phyloP scores from a whole-genome alignment of 2,888 invertebrate species.

The Melinaea marsaeus region DNA sequence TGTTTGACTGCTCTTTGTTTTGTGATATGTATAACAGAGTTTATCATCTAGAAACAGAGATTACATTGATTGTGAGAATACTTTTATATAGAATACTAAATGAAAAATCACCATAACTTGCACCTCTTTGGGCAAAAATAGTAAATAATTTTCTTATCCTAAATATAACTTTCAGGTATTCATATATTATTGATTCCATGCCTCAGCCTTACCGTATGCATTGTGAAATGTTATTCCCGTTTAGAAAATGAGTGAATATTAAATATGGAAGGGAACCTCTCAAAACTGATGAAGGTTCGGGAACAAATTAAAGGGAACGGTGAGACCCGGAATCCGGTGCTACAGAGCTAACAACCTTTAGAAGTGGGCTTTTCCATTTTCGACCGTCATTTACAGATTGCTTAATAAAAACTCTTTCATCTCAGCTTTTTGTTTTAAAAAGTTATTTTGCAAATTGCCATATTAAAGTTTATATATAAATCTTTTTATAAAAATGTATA shows the following conservation, averaged over 20 bases:
- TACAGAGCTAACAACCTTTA: conserved; percentile 13
- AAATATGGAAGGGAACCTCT: conserved; percentile 19
- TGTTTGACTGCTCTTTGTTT: no score
- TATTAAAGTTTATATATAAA: no score
- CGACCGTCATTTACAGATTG: background rate
- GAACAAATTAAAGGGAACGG: conserved; percentile 20
- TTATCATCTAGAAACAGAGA: no score
- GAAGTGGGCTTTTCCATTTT: background rate
- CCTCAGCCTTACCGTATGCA: background rate
- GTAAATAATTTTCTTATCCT: background rate
- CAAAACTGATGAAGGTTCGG: conserved; percentile 18
- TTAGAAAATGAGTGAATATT: conserved; percentile 11
- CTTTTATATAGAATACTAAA: no score
- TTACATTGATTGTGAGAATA: no score
- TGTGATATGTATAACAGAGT: no score
- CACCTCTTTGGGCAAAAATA: no score
- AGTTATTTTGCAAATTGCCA: background rate
- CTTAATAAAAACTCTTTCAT: background rate
- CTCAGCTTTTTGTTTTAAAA: background rate
- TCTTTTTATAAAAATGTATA: no score
- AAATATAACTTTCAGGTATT: background rate
- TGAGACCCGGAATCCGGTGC: conserved; percentile 1
- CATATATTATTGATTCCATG: background rate
- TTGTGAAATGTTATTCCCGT: conserved; percentile 5
- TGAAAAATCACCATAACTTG: no score